Percentiles rank a stretch among this genome's conserved stretches.
Evolutionary conservation across 2,888 invertebrate genomes (phyloP).

Genomic region (Petrophora chlorosata): DNA sequence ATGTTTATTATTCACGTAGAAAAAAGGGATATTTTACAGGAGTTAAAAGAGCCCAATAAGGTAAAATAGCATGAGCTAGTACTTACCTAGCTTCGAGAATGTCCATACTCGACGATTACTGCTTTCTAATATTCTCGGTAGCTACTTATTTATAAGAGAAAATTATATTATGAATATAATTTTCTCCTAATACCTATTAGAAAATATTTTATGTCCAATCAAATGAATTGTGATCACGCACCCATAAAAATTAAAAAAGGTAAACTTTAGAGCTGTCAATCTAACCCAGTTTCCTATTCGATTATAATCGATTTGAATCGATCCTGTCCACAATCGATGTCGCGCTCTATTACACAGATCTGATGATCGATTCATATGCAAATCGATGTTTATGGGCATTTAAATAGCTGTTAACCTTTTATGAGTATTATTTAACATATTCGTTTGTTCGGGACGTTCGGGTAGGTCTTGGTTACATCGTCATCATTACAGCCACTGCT

Average conservation of each 20-base stretch:
- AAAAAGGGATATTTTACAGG: too few relatives aligned
- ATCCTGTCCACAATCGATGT: constrained; percentile 47
- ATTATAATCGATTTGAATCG: constrained; percentile 45
- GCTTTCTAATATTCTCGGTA: too few relatives aligned
- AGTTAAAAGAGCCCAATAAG: too few relatives aligned
- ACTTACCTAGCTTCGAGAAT: too few relatives aligned
- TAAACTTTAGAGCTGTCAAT: constrained; percentile 32
- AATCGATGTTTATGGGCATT: constrained; percentile 43
- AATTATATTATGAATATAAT: too few relatives aligned
- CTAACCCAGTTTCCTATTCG: constrained; percentile 41
- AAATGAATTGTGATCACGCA: not conserved
- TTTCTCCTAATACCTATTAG: too few relatives aligned
- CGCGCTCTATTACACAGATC: constrained; percentile 39
- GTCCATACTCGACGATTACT: too few relatives aligned
- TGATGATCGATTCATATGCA: constrained; percentile 55
- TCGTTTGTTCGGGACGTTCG: not conserved
- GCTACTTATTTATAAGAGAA: too few relatives aligned
- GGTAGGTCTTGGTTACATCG: too few relatives aligned
- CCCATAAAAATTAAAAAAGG: constrained; percentile 4
- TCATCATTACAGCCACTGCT: too few relatives aligned
- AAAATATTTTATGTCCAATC: not conserved
- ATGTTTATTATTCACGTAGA: too few relatives aligned
- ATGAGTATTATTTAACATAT: constrained; percentile 8
- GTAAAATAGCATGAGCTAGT: too few relatives aligned
- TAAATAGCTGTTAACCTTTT: constrained; percentile 34